Base-by-base conservation (phyloP, 2,888 invertebrate species). In the Eilema griseolum region DNA sequence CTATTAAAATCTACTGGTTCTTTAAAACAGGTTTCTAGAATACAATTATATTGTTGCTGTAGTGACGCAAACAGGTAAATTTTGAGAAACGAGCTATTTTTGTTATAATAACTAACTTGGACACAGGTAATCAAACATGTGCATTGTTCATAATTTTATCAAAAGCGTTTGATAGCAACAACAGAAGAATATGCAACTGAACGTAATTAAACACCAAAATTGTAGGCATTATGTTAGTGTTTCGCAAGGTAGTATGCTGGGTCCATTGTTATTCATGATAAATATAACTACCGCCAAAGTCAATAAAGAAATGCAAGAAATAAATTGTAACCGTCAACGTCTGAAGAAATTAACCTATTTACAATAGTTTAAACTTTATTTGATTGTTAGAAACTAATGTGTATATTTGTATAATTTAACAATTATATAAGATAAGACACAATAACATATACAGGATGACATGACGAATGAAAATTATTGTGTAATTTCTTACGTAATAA, bases 21-120 rank as follows among this genome's bases (percentile, higher is more conserved):
- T n/a, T 52, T n/a, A 10, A 52, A n/a, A 52, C 52, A 52, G 52
- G 52, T 52, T 52, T n/a, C 52, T 3, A 7, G 20, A 52, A 52
- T 10, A 52, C n/a, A 52, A 46, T 20, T 52, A 12, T 41, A 52
- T 52, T 52, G n/a, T n/a, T 8, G 52, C n/a, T 10, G n/a, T n/a
- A 52, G 52, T 52, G 52, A 52, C 52, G 52, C n/a, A 8, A n/a
- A 52, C 52, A 52, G 52, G 52, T 52, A 52, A 52, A 52, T n/a
- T 46, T 52, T n/a, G n/a, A 52, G 10, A 52, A 2, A 52, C 52
- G 10, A 20, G n/a, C 0, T 20, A 37, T 8, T 46, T 7, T 20
- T 7, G 46, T 52, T 52, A 8, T 52, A 10, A 10, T n/a, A 52
- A 10, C 20, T n/a, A 52, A n/a, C 52, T 52, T 52, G 3, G n/a